Evolutionary conservation across 2,888 invertebrate genomes (phyloP).

Genomic region (Epinotia brunnichana): DNA sequence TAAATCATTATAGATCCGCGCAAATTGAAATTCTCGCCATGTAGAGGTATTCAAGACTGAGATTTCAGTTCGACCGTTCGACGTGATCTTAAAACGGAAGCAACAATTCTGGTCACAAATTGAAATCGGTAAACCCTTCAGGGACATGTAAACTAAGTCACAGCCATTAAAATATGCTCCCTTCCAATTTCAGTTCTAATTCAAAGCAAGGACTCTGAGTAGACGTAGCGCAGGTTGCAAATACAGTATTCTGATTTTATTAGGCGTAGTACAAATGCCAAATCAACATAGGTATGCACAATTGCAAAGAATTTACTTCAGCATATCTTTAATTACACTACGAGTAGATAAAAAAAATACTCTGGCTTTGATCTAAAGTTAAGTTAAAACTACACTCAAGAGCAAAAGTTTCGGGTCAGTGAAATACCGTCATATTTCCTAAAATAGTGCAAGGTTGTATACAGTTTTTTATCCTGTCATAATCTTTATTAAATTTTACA

Average conservation of each 20-base stretch:
- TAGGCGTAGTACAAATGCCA: neutral
- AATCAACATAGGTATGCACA: too few relatives aligned
- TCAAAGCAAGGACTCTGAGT: conserved; percentile 54
- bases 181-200: conserved; percentile 62
- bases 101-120: conserved; percentile 49
- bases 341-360: too few relatives aligned
- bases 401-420: too few relatives aligned
- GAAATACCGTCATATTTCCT: too few relatives aligned
- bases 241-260: neutral
- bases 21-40: neutral
- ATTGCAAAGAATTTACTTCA: too few relatives aligned
- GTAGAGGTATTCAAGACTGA: neutral
- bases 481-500: too few relatives aligned
- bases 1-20: neutral
- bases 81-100: conserved; percentile 39
- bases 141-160: conserved; percentile 55
- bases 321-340: too few relatives aligned
- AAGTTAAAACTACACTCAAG: too few relatives aligned
- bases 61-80: conserved; percentile 6
- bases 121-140: conserved; percentile 53
- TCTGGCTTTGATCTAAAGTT: too few relatives aligned
- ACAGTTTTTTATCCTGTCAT: too few relatives aligned
- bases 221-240: conserved; percentile 49
- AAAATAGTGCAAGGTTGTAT: too few relatives aligned
- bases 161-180: conserved; percentile 60